Conservation (phyloP, 2,113 vertebrate genomes). For the Corynorhinus townsendii region DNA sequence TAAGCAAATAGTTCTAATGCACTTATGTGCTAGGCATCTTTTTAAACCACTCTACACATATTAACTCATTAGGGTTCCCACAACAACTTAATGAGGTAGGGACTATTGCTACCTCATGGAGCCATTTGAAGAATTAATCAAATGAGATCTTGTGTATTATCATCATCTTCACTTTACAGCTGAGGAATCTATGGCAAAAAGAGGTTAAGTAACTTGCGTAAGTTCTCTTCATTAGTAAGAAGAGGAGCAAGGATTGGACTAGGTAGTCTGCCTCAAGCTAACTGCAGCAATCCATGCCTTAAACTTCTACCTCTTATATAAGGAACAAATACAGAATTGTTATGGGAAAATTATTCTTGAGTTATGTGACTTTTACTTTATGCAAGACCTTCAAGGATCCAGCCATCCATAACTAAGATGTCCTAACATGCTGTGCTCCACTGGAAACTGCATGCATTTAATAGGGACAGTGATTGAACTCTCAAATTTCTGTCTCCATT, state of each 20-base stretch:
- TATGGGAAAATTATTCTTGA: background rate
- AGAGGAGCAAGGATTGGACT: background rate
- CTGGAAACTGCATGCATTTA: background rate
- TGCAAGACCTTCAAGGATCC: background rate
- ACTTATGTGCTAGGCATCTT: background rate
- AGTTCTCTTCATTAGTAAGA: background rate
- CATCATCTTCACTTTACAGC: background rate
- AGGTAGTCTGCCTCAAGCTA: background rate
- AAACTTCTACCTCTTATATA: background rate
- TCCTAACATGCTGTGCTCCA: background rate
- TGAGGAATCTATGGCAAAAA: background rate
- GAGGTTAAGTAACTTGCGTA: background rate
- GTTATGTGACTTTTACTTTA: background rate
- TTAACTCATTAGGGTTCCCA: background rate
- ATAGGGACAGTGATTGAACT: background rate
- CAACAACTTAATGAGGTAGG: background rate
- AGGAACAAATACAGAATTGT: background rate
- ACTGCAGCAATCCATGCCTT: background rate
- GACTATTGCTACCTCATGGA: background rate
- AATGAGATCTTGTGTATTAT: background rate
- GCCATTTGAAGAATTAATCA: background rate
- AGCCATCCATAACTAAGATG: background rate
- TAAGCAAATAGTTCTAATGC: background rate
- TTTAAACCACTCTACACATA: background rate
- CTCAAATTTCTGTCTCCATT: background rate